A percentile compares a stretch with the other conserved stretches of the same genome.
Conservation (phyloP, 1,140 invertebrate species). For the Lasaia peninsularis region DNA sequence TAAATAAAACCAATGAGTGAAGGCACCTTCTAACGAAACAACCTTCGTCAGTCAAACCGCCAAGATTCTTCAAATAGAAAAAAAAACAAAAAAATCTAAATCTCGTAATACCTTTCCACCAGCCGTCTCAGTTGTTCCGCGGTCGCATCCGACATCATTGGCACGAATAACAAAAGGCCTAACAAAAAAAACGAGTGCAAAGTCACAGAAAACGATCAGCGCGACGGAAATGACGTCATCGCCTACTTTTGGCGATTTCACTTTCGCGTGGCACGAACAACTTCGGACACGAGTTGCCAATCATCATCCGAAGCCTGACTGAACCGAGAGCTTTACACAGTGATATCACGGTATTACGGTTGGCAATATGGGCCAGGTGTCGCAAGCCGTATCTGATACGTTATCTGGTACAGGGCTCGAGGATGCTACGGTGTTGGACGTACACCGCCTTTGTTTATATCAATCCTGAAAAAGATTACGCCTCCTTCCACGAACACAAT, state of each 20-base stretch:
- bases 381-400: constrained; percentile 42
- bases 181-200: constrained; percentile 20
- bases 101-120: constrained; percentile 29
- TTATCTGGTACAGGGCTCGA: constrained; percentile 34
- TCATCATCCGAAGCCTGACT: constrained; percentile 30
- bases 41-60: too few relatives aligned
- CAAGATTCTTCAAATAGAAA: constrained; percentile 8
- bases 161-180: constrained; percentile 26
- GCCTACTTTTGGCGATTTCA: constrained; percentile 26
- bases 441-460: not conserved
- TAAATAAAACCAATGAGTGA: too few relatives aligned
- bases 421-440: constrained; percentile 7
- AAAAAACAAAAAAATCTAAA: too few relatives aligned
- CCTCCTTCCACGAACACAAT: not conserved
- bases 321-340: constrained; percentile 39
- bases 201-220: constrained; percentile 24
- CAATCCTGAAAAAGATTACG: not conserved
- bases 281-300: not conserved
- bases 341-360: constrained; percentile 41
- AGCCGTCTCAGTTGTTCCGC: constrained; percentile 32
- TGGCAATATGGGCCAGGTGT: constrained; percentile 61
- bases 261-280: constrained; percentile 25
- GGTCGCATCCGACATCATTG: constrained; percentile 33
- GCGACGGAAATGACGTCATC: constrained; percentile 29
- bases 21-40: too few relatives aligned